A percentile compares a stretch with the other conserved stretches of the same genome.
These are phyloP conservation scores for Drosophila fungiperda DNA, from an alignment of 2,888 invertebrate species.

Conservation along the genomic window DNA sequence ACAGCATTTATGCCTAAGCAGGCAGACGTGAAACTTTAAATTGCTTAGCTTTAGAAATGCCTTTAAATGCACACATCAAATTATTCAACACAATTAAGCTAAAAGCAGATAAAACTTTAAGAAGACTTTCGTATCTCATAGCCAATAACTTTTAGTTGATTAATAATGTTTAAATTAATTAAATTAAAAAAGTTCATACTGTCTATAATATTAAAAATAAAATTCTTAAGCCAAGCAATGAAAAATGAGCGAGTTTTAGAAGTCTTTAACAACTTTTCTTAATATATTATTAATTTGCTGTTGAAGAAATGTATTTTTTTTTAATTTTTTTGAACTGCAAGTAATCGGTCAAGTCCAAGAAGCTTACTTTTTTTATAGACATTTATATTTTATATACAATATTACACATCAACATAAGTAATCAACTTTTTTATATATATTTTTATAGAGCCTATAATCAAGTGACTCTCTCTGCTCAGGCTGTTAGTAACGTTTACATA, in stretches of 20 bases:
- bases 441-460: neutral
- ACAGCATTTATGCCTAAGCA: slow-evolving; percentile 13
- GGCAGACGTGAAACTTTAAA: slow-evolving; percentile 16
- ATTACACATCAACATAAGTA: neutral
- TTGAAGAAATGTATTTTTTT: too few relatives aligned
- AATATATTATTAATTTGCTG: too few relatives aligned
- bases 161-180: too few relatives aligned
- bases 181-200: too few relatives aligned
- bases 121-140: neutral
- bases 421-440: neutral
- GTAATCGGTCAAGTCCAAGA: neutral
- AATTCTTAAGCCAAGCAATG: too few relatives aligned
- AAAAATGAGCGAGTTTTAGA: too few relatives aligned
- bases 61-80: slow-evolving; percentile 2
- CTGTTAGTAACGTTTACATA: neutral
- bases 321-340: neutral
- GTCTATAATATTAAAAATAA: neutral
- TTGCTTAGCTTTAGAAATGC: slow-evolving; percentile 19
- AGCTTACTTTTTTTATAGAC: too few relatives aligned
- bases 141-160: neutral
- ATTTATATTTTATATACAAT: too few relatives aligned
- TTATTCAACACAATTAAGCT: neutral
- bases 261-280: too few relatives aligned
- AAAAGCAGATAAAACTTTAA: neutral
- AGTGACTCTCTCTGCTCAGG: neutral